These are phyloP conservation scores for Drosophila saltans DNA, from an alignment of 1,140 invertebrate species.

Conservation along the genomic window DNA sequence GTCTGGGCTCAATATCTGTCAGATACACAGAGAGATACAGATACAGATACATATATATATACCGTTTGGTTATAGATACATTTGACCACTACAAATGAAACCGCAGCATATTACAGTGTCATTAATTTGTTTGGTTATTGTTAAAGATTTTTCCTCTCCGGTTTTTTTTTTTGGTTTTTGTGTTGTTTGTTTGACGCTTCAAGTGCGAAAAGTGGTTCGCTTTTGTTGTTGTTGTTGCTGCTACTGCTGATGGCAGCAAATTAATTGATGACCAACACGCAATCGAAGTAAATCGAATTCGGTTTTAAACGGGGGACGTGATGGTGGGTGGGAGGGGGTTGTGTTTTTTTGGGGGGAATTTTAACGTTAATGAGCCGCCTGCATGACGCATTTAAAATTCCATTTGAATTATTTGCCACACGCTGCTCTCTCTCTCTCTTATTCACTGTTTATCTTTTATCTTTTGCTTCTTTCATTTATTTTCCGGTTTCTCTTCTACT, in stretches of 20 bases:
- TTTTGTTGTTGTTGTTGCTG: slow-evolving; percentile 20
- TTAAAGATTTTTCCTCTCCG: slow-evolving; percentile 12
- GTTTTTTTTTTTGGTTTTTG: slow-evolving; percentile 2
- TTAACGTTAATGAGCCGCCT: slow-evolving; percentile 58
- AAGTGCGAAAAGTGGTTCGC: slow-evolving; percentile 59
- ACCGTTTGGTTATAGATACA: background rate
- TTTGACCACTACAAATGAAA: slow-evolving; percentile 56
- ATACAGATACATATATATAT: slow-evolving; percentile 15
- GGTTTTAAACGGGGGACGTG: background rate
- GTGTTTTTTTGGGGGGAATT: background rate
- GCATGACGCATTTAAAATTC: slow-evolving; percentile 65
- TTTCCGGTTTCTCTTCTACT: too few species aligned
- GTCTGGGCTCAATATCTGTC: slow-evolving; percentile 6
- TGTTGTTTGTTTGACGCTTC: slow-evolving; percentile 53
- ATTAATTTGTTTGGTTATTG: slow-evolving; percentile 52
- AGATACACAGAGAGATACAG: slow-evolving; percentile 10
- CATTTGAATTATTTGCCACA: slow-evolving; percentile 58
- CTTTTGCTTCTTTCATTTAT: slow-evolving; percentile 2
- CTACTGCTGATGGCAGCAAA: slow-evolving; percentile 41
- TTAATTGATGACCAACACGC: slow-evolving; percentile 72
- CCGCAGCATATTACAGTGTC: slow-evolving; percentile 65
- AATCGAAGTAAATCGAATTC: slow-evolving; percentile 24
- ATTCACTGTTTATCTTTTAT: slow-evolving; percentile 38
- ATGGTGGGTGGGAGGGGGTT: background rate
- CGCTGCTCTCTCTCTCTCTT: background rate